Evolutionary conservation across 1,140 invertebrate species (phyloP).

Genomic region (Oedothorax gibbosus): DNA sequence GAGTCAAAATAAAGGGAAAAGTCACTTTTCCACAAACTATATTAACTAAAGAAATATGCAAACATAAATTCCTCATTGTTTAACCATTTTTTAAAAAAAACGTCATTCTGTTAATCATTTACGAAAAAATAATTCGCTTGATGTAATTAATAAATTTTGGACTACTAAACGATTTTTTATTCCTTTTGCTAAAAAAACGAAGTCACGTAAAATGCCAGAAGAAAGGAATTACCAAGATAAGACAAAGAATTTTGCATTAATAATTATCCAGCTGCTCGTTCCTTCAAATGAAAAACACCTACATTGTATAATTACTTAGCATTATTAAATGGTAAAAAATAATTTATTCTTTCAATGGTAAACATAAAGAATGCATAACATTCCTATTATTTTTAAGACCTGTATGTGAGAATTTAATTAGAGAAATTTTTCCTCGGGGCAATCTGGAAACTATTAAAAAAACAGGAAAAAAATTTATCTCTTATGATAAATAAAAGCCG

Average conservation of each 20-base stretch:
- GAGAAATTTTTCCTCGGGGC: constrained; percentile 25
- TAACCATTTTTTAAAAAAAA: too few species aligned
- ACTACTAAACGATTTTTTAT: background rate
- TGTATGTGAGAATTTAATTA: constrained; percentile 56
- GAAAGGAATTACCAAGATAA: background rate
- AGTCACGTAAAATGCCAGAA: background rate
- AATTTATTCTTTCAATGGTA: constrained; percentile 8
- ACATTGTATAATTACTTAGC: constrained; percentile 55
- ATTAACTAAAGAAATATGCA: too few species aligned
- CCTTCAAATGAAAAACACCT: constrained; percentile 25
- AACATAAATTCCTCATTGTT: too few species aligned
- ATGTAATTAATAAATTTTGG: constrained; percentile 31
- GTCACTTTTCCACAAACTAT: too few species aligned
- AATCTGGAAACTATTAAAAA: constrained; percentile 21
- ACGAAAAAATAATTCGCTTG: constrained; percentile 25
- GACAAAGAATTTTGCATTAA: constrained; percentile 43
- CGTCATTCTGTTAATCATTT: too few species aligned
- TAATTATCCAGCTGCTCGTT: constrained; percentile 18
- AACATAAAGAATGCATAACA: constrained; percentile 17
- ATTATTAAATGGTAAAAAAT: constrained; percentile 52
- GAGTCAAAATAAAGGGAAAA: too few species aligned
- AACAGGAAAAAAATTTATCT: constrained; percentile 2
- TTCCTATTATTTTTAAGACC: constrained; percentile 24
- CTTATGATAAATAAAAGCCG: constrained; percentile 31
- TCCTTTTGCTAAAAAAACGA: constrained; percentile 12